Base-by-base conservation (phyloP, 2,797 vertebrate species). In the Malurus splendens region DNA sequence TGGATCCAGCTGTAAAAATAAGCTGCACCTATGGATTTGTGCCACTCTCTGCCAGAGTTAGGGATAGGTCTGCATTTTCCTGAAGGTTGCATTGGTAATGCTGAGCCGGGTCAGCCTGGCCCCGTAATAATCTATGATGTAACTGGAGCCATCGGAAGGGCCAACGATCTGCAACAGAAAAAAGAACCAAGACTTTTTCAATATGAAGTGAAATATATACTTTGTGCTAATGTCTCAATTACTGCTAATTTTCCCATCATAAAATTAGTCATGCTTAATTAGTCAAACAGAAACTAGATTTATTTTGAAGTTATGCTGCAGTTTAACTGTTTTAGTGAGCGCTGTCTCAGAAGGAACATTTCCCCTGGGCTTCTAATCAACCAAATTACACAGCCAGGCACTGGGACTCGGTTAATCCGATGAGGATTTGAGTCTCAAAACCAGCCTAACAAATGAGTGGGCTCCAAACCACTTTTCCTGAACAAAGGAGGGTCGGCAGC, bases 101-200 rank as follows among this genome's bases (percentile, higher is more conserved):
- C 97, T 97, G 90, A 99, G 97, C 32, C 98, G 97, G 12, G 97
- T 98, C 66, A 99, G 98, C 47, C 99, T 97, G 67, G 99, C 98
- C 47, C 99, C 99, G 7, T 99, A 99, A 93, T 99, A 99, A 97
- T 99, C 99, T 85, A 99, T 99, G 44, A 99, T 99, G 95, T 99
- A 99, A 97, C 97, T 98, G 2, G 98, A 99, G 57, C 99, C 99
- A 38, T 99, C 99, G 0, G 99, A 98, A 23, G 99, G 99, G 85
- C 99, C 99, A 38, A 99, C 99, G 7, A 99, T 99, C 99, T 99
- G 95, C 68, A 87, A 91, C 48, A 93, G 75, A 94, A 44, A 82
- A 42, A n/a, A 80, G 38, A 80, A 84, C 23, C 68, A 72, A 90
- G 79, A 91, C 80, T 95, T 95, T 95, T 33, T 54, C 81, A 93